Base-by-base conservation (phyloP, 2,797 vertebrate species). In the Eutrigla gurnardus region DNA sequence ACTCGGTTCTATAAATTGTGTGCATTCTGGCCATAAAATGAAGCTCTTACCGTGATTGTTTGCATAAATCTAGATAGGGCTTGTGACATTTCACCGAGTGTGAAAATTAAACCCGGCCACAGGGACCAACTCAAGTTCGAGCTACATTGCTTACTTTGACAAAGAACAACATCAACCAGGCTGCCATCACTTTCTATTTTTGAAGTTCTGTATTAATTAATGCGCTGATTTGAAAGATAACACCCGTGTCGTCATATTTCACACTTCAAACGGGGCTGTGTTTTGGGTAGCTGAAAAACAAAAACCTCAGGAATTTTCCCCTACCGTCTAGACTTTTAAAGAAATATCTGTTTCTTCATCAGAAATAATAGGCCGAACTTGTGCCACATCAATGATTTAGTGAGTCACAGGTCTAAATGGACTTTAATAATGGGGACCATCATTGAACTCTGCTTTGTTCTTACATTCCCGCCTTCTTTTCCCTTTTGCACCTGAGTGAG, bases 1-100 rank as follows among this genome's bases (percentile, higher is more conserved):
- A 91, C 70, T 80, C 2, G 4, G 4, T 79, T 70, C 73, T 66
- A 74, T 86, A 79, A 84, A 86, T 65, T 73, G 39, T 9, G 35
- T 36, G 35, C 64, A 63, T 77, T 73, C 54, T 43, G 65, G 78
- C 33, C n/a, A 52, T 90, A 86, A 88, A 90, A 81, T 62, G 52
- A 80, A 80, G 72, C 86, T 82, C 64, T 89, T 85, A 80, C 33
- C 55, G 63, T 77, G 83, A 88, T 89, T 91, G 85, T 89, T 85
- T 72, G 77, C 73, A 82, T 90, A 87, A 89, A 90, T 88, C 78
- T 73, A 45, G 46, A 50, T 78, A 50, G 68, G 62, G 35, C 60
- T 76, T 9, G 12, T 79, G 80, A 43, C 73, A 73, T 86, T 85
- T 84, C 65, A 78, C 47, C 42, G 47, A 35, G 47, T 62, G n/a